Conservation (phyloP, 2,797 vertebrate species). For the Sebastes paucispinis region DNA sequence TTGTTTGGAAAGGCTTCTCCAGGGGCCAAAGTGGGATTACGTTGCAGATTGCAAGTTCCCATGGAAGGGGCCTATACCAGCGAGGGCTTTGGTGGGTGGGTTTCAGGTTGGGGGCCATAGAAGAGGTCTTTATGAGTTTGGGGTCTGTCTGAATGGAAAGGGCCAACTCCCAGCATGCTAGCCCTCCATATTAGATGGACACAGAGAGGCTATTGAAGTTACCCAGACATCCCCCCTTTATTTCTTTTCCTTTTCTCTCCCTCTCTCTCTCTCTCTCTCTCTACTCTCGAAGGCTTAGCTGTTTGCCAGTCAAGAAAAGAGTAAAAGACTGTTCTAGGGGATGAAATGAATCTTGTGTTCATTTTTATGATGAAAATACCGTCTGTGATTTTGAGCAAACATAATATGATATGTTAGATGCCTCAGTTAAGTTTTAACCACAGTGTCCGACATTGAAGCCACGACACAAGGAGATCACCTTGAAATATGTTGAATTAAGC, state of each 20-base stretch:
- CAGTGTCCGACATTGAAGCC: neutral
- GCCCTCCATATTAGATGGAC: slow-evolving; percentile 79
- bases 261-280: slow-evolving; percentile 54
- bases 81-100: slow-evolving; percentile 75
- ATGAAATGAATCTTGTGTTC: slow-evolving; percentile 55
- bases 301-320: slow-evolving; percentile 59
- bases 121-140: slow-evolving; percentile 82
- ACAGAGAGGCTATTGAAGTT: slow-evolving; percentile 84
- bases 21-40: slow-evolving; percentile 83
- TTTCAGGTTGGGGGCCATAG: slow-evolving; percentile 80
- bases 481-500: neutral
- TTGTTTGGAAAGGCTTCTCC: slow-evolving; percentile 83
- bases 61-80: slow-evolving; percentile 76
- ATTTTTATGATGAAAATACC: slow-evolving; percentile 57
- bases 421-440: neutral
- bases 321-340: slow-evolving; percentile 48
- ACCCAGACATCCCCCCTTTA: slow-evolving; percentile 73
- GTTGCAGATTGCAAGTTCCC: slow-evolving; percentile 84
- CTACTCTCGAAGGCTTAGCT: slow-evolving; percentile 60
- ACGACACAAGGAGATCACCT: neutral
- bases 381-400: slow-evolving; percentile 43
- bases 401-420: slow-evolving; percentile 12
- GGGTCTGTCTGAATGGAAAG: slow-evolving; percentile 80
- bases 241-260: slow-evolving; percentile 66
- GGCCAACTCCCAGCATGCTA: slow-evolving; percentile 83